These are phyloP conservation scores for Centropristis striata DNA, from an alignment of 2,113 vertebrate species.

Conservation along the genomic window DNA sequence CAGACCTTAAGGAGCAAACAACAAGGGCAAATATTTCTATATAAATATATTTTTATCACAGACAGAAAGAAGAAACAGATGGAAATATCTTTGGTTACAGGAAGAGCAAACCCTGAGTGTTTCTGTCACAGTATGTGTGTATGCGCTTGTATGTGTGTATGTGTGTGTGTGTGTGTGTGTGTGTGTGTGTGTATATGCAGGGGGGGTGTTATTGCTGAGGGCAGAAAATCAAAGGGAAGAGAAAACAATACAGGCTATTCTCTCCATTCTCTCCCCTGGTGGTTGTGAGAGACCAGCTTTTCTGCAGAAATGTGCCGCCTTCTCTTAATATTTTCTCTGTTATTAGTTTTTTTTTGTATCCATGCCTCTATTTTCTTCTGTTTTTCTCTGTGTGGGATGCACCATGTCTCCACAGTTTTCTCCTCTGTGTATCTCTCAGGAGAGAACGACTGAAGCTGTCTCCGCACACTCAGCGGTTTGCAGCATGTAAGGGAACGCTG, in stretches of 20 bases:
- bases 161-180: slow-evolving; percentile 6
- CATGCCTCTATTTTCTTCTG: background rate
- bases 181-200: slow-evolving; percentile 1
- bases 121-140: slow-evolving; percentile 23
- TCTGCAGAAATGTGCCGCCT: slow-evolving; percentile 21
- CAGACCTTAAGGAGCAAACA: slow-evolving; percentile 29
- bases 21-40: slow-evolving; percentile 21
- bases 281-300: slow-evolving; percentile 53
- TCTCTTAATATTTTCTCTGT: slow-evolving; percentile 41
- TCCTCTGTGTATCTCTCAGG: slow-evolving; percentile 4
- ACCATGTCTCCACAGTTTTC: slow-evolving; percentile 21
- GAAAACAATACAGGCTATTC: slow-evolving; percentile 75
- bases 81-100: slow-evolving; percentile 62
- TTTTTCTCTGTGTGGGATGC: background rate
- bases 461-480: slow-evolving; percentile 58
- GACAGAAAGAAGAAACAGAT: slow-evolving; percentile 31
- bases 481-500: slow-evolving; percentile 59
- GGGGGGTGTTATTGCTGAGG: slow-evolving; percentile 66
- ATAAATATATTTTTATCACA: slow-evolving; percentile 10
- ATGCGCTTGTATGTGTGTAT: slow-evolving; percentile 3
- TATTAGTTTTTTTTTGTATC: slow-evolving; percentile 25
- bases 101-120: slow-evolving; percentile 39
- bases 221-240: slow-evolving; percentile 76
- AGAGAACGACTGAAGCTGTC: slow-evolving; percentile 38
- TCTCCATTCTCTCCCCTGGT: slow-evolving; percentile 57